Conservation (phyloP, 2,113 vertebrate genomes). For the Nansenia antarctica region DNA sequence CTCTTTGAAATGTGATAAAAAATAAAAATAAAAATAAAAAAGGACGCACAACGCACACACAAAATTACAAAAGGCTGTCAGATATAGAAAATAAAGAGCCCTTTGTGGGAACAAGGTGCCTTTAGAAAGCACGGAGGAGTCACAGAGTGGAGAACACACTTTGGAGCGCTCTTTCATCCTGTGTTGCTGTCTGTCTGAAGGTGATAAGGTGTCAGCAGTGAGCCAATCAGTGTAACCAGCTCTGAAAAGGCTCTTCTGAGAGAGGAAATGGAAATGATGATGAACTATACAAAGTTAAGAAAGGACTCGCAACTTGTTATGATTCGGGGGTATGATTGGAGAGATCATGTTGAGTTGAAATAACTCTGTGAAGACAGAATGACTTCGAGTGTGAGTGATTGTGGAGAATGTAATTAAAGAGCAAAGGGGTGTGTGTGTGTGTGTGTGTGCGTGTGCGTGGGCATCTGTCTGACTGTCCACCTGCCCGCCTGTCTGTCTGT, state of each 20-base stretch:
- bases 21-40: too few relatives aligned
- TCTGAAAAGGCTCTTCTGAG: not conserved
- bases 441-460: too few relatives aligned
- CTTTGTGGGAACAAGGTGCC: conserved; percentile 8
- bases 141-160: not conserved
- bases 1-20: too few relatives aligned
- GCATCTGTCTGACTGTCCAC: too few relatives aligned
- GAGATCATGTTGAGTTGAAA: too few relatives aligned
- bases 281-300: not conserved
- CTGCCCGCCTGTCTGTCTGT: too few relatives aligned
- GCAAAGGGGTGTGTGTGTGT: too few relatives aligned
- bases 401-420: too few relatives aligned
- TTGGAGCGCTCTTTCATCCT: conserved; percentile 6
- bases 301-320: not conserved
- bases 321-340: too few relatives aligned
- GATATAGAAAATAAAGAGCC: not conserved
- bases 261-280: not conserved
- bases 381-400: too few relatives aligned
- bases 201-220: not conserved
- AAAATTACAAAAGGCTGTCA: conserved; percentile 1
- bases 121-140: conserved; percentile 18
- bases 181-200: conserved; percentile 30
- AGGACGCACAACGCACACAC: too few relatives aligned
- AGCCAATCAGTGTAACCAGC: not conserved
- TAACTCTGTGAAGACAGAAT: too few relatives aligned